Percentiles rank a stretch among this genome's conserved stretches.
Conservation (phyloP, 35 echinoderm and acorn worm genomes). For the Anneissia japonica region DNA sequence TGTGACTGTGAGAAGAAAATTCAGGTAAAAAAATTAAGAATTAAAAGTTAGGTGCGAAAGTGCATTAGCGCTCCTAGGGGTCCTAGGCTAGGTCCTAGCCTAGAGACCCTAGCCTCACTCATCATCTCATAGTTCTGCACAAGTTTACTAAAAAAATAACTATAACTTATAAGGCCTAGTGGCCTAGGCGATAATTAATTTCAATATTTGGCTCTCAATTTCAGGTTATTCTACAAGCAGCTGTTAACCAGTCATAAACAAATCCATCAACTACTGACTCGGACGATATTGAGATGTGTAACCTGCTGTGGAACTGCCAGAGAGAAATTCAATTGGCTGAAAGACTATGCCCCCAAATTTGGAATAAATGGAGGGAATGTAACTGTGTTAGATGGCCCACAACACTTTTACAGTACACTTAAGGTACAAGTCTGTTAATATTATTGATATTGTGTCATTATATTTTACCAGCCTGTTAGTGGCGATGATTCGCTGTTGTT, state of each 20-base stretch:
- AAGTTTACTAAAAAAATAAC: no score
- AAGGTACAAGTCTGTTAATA: constrained; percentile 27
- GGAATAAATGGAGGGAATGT: constrained; percentile 34
- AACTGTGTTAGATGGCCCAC: constrained; percentile 33
- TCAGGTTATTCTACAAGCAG: not conserved
- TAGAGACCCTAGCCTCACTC: no score
- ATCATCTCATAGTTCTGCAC: no score
- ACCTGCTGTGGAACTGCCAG: not conserved
- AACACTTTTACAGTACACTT: constrained; percentile 31
- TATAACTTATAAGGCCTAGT: no score
- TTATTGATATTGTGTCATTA: not conserved
- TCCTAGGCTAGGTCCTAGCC: no score
- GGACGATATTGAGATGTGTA: not conserved
- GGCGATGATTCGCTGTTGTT: not conserved
- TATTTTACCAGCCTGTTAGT: not conserved
- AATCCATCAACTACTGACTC: not conserved
- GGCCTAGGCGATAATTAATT: no score
- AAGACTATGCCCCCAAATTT: constrained; percentile 42
- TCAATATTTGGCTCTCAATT: not conserved
- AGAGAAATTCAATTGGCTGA: constrained; percentile 41
- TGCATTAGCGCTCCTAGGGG: no score
- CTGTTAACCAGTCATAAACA: not conserved
- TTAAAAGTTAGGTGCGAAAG: no score
- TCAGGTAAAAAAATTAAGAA: no score
- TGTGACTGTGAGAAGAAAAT: no score